A percentile compares a stretch with the other conserved stretches of the same genome.
Evolutionary conservation across 2,888 invertebrate genomes (phyloP).

Genomic region (Metopia argyrocephala): DNA sequence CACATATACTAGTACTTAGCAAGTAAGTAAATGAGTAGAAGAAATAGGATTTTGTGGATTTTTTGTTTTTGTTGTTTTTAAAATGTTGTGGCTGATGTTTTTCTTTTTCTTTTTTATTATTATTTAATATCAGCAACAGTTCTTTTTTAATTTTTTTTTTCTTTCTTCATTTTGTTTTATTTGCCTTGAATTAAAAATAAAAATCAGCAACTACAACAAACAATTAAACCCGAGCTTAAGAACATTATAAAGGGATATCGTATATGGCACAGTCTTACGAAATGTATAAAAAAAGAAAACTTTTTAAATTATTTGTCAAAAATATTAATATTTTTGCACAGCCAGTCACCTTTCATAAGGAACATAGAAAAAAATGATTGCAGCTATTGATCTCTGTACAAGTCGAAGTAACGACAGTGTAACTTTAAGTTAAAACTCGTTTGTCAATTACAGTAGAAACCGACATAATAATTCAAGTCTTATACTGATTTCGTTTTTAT

Average conservation of each 20-base stretch:
- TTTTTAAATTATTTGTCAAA: no score
- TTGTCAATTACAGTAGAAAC: no score
- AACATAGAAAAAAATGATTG: no score
- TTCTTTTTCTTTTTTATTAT: background rate
- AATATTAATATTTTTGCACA: no score
- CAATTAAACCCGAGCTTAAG: background rate
- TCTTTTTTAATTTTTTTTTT: constrained; percentile 42
- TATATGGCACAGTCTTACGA: constrained; percentile 14
- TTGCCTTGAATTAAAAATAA: constrained; percentile 22
- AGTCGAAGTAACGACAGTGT: no score
- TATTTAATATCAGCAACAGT: constrained; percentile 61
- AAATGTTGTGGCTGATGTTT: background rate
- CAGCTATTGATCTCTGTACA: no score
- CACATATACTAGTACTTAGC: constrained; percentile 15
- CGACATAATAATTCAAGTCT: no score
- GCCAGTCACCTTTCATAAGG: no score
- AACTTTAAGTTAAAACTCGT: no score
- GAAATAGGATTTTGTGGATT: constrained; percentile 30
- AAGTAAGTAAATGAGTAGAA: background rate
- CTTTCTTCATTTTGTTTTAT: constrained; percentile 33
- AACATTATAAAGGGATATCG: background rate
- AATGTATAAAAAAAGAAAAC: background rate
- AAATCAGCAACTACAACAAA: constrained; percentile 2
- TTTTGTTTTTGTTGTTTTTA: constrained; percentile 1
- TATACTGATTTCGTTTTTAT: no score